phyloP scores from a whole-genome alignment of 2,888 invertebrate genomes.

The Alloplasta piceator region DNA sequence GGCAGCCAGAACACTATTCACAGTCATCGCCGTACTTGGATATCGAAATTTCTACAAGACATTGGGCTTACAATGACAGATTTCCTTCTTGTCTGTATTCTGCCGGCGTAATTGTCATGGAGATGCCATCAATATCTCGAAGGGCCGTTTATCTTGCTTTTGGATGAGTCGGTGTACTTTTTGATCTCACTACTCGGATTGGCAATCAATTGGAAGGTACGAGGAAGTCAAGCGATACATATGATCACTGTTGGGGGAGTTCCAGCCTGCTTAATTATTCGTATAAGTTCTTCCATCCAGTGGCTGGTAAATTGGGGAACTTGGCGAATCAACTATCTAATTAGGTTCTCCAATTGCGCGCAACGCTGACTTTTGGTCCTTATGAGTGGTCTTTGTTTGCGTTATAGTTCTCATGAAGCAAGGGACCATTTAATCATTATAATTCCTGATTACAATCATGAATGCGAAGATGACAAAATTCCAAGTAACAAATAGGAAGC shows the following conservation, averaged over 20 bases:
- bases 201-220: slow-evolving; percentile 36
- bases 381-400: too few relatives aligned
- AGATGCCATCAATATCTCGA: too few relatives aligned
- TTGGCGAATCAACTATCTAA: slow-evolving; percentile 63
- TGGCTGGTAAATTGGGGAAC: slow-evolving; percentile 55
- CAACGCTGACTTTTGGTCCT: too few relatives aligned
- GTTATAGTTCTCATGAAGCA: too few relatives aligned
- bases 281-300: slow-evolving; percentile 40
- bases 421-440: not conserved
- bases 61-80: not conserved
- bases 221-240: slow-evolving; percentile 38
- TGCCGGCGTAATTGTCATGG: not conserved
- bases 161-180: slow-evolving; percentile 23
- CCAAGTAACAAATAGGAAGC: not conserved
- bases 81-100: not conserved
- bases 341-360: slow-evolving; percentile 63
- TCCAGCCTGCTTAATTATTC: slow-evolving; percentile 51
- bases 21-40: slow-evolving; percentile 12
- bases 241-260: slow-evolving; percentile 38
- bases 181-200: slow-evolving; percentile 10
- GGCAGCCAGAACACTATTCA: slow-evolving; percentile 24
- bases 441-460: not conserved
- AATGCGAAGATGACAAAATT: not conserved
- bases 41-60: not conserved
- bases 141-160: too few relatives aligned